phyloP scores from a whole-genome alignment of 64 coral and sea anemone genomes.

The Orbicella faveolata region DNA sequence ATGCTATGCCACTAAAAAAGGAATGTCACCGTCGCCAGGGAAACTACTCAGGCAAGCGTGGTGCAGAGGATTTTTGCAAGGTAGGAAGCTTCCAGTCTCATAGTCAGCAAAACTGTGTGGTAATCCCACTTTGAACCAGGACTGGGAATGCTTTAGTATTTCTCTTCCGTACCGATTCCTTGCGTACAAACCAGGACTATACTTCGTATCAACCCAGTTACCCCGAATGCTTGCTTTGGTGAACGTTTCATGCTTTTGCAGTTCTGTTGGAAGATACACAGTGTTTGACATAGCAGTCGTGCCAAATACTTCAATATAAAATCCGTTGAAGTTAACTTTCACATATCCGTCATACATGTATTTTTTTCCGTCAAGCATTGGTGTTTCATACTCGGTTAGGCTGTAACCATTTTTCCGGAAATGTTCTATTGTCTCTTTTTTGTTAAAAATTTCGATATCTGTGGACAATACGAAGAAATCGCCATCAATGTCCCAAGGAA shows the following conservation, averaged over 20 bases:
- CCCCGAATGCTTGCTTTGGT: slow-evolving; percentile 40
- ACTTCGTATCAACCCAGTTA: slow-evolving; percentile 19
- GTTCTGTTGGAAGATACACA: no score
- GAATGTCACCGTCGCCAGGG: slow-evolving; percentile 51
- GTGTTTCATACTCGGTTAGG: no score
- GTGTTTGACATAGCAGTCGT: no score
- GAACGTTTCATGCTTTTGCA: not conserved
- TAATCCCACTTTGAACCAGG: slow-evolving; percentile 10
- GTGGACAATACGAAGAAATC: slow-evolving; percentile 1
- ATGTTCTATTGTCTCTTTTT: slow-evolving; percentile 1
- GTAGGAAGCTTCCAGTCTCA: slow-evolving; percentile 3
- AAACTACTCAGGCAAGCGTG: slow-evolving; percentile 42
- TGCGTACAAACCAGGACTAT: slow-evolving; percentile 48
- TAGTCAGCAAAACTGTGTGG: slow-evolving; percentile 10
- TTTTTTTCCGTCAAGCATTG: no score
- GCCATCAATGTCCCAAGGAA: slow-evolving; percentile 40
- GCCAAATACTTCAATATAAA: not conserved
- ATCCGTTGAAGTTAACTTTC: not conserved
- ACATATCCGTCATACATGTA: not conserved
- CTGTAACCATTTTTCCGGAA: slow-evolving; percentile 17
- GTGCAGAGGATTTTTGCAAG: slow-evolving; percentile 27
- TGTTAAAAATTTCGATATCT: slow-evolving; percentile 7
- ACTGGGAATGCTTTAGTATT: slow-evolving; percentile 51
- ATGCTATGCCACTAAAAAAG: slow-evolving; percentile 26
- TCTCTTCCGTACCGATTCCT: slow-evolving; percentile 40